These are phyloP conservation scores for Cranoglanis bouderius DNA, from an alignment of 2,113 vertebrate genomes.

Conservation along the genomic window DNA sequence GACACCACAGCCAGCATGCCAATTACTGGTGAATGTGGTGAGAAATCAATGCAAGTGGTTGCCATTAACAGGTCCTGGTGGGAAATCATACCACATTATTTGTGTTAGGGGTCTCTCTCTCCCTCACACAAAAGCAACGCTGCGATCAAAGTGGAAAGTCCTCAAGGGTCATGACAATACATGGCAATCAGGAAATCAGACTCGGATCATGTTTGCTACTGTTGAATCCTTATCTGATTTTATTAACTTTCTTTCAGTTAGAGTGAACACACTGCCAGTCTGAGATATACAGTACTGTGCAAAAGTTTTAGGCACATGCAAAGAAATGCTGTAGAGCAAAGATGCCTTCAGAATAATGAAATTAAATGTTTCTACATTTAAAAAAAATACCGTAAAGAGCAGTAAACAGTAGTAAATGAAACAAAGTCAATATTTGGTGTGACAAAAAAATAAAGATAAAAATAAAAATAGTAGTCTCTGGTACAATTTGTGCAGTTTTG, in stretches of 20 bases:
- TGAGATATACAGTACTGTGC: background rate
- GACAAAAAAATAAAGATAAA: too few relatives aligned
- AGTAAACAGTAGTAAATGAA: too few relatives aligned
- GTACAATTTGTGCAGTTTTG: too few relatives aligned
- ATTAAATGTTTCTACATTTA: too few relatives aligned
- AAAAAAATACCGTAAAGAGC: too few relatives aligned
- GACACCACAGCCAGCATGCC: constrained; percentile 67
- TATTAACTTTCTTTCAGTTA: background rate
- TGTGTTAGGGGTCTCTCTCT: constrained; percentile 40
- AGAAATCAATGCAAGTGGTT: constrained; percentile 70
- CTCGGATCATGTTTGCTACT: background rate
- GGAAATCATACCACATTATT: constrained; percentile 70
- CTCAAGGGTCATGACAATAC: background rate
- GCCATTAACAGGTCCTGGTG: constrained; percentile 67
- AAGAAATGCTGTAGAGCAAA: too few relatives aligned
- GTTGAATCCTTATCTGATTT: background rate
- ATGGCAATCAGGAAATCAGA: background rate
- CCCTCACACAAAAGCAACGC: background rate
- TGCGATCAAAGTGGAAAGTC: constrained; percentile 4
- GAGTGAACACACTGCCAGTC: background rate
- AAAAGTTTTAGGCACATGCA: too few relatives aligned
- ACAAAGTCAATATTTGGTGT: too few relatives aligned
- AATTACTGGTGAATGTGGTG: constrained; percentile 70
- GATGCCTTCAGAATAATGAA: too few relatives aligned
- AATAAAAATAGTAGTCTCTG: too few relatives aligned